A percentile compares a stretch with the other conserved stretches of the same genome.
phyloP scores from a whole-genome alignment of 2,113 vertebrate species.

The Bos indicus region DNA sequence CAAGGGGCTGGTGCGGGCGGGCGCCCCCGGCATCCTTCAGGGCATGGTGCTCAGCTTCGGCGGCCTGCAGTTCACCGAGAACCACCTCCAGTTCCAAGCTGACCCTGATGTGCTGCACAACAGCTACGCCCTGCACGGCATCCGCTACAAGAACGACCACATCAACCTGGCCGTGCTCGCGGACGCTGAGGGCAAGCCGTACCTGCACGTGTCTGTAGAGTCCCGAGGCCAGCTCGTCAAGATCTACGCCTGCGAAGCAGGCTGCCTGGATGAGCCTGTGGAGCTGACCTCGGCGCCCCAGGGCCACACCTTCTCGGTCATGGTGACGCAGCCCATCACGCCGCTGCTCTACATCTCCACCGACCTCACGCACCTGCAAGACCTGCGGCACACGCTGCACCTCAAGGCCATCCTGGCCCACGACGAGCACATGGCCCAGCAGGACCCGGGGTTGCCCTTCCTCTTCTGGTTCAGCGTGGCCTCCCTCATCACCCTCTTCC shows the following conservation, averaged over 20 bases:
- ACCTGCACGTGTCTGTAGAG: constrained; percentile 93
- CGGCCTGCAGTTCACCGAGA: constrained; percentile 97
- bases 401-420: constrained; percentile 96
- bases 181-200: constrained; percentile 91
- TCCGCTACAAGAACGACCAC: constrained; percentile 94
- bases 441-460: constrained; percentile 95
- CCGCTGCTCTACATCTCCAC: constrained; percentile 96
- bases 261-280: constrained; percentile 94
- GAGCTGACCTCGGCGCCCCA: constrained; percentile 91
- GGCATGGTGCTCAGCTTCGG: constrained; percentile 97
- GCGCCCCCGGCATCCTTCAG: constrained; percentile 94
- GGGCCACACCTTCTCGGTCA: constrained; percentile 92
- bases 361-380: constrained; percentile 93
- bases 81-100: constrained; percentile 98
- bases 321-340: constrained; percentile 97
- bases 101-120: constrained; percentile 96
- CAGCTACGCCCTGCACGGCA: constrained; percentile 94
- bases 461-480: constrained; percentile 99
- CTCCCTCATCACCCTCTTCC: constrained; percentile 97
- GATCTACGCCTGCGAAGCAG: constrained; percentile 95
- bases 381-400: constrained; percentile 95
- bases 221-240: constrained; percentile 88
- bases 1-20: constrained; percentile 90
- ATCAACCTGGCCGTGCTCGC: constrained; percentile 91
- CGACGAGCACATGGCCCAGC: constrained; percentile 98